Conservation (phyloP, 2,113 vertebrate species). For the Calonectris borealis region DNA sequence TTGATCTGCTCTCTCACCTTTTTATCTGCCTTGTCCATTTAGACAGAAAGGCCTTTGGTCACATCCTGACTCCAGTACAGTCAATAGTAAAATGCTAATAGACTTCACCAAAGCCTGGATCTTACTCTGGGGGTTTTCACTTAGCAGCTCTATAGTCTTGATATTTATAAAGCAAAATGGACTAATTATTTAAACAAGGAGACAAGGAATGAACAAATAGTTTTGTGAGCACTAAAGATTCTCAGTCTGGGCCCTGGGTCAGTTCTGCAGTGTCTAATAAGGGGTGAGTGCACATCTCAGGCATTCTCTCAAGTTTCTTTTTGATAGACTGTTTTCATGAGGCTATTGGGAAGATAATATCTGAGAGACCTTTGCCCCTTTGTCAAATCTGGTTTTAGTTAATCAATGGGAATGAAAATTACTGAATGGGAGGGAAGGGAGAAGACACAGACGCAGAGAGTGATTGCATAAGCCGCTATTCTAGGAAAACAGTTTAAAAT, state of each 20-base stretch:
- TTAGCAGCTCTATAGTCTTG: background rate
- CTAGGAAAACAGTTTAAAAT: background rate
- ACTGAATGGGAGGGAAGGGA: background rate
- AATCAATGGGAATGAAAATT: background rate
- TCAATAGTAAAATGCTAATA: background rate
- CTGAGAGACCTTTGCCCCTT: background rate
- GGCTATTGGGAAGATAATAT: background rate
- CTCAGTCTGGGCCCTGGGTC: background rate
- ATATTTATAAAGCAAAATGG: constrained; percentile 33
- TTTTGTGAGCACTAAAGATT: background rate
- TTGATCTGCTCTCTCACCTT: background rate
- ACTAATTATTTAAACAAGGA: constrained; percentile 15
- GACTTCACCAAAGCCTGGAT: background rate
- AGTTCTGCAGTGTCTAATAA: background rate
- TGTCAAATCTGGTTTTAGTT: background rate
- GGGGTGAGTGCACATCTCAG: background rate
- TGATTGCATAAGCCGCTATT: background rate
- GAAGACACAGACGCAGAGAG: background rate
- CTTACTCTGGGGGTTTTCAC: background rate
- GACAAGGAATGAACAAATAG: background rate
- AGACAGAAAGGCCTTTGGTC: background rate
- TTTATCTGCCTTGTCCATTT: background rate
- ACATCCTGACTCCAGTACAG: background rate
- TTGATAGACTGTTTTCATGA: background rate
- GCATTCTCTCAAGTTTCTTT: background rate